phyloP scores from a whole-genome alignment of 1,140 invertebrate species.

The Colletes gigas region DNA sequence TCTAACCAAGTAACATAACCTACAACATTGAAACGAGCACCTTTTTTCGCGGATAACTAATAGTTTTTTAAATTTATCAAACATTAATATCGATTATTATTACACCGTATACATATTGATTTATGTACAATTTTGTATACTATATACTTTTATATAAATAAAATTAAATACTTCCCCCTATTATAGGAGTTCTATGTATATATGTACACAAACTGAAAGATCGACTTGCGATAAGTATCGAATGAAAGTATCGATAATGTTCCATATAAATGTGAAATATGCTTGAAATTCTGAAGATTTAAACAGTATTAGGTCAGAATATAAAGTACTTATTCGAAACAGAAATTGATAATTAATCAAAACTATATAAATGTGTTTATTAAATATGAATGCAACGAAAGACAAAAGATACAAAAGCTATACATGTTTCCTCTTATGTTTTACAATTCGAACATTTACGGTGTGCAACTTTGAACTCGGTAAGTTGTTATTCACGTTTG shows the following conservation, averaged over 20 bases:
- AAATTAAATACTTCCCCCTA: neutral
- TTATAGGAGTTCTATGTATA: neutral
- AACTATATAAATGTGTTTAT: conserved; percentile 26
- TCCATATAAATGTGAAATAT: neutral
- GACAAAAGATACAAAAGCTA: conserved; percentile 15
- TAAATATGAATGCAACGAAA: conserved; percentile 4
- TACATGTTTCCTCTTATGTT: conserved; percentile 1
- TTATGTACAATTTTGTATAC: neutral
- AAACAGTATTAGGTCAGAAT: neutral
- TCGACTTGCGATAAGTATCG: neutral
- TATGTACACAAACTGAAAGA: neutral
- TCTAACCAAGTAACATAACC: conserved; percentile 27
- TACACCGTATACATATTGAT: neutral
- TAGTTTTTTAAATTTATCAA: neutral
- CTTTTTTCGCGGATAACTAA: neutral
- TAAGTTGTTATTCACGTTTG: neutral
- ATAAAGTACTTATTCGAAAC: too few species aligned
- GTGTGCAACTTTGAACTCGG: conserved; percentile 27
- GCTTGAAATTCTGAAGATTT: neutral
- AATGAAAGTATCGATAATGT: neutral
- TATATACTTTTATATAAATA: neutral
- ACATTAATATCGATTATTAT: neutral
- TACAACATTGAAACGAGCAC: neutral
- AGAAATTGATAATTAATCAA: neutral
- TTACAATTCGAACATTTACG: conserved; percentile 38